phyloP scores from a whole-genome alignment of 2,113 vertebrate genomes.

The Paracyprichromis sp. region DNA sequence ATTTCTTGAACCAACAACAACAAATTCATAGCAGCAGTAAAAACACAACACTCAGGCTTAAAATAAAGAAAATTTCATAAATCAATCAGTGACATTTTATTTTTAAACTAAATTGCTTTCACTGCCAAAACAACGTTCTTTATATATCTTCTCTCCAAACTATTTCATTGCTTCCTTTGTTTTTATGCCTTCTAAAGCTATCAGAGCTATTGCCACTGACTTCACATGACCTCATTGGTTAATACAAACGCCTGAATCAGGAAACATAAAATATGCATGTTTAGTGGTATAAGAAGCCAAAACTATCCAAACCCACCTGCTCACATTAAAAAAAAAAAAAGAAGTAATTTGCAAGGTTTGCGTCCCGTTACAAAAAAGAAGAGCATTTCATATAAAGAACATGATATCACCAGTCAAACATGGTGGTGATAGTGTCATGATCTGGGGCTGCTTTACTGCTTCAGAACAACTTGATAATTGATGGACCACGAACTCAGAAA shows the following conservation, averaged over 20 bases:
- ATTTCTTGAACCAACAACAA: background rate
- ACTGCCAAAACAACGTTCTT: background rate
- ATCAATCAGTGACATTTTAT: background rate
- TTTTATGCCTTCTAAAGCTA: background rate
- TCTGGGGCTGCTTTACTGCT: background rate
- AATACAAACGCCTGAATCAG: background rate
- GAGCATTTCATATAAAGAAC: background rate
- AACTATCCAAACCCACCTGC: background rate
- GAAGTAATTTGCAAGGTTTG: background rate
- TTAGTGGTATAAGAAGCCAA: background rate
- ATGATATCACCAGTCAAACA: background rate
- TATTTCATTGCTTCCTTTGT: background rate
- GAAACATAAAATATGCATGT: background rate
- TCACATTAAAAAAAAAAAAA: background rate
- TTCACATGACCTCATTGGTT: background rate
- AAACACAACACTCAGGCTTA: background rate
- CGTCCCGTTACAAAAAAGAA: fast-evolving
- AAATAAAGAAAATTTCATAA: background rate
- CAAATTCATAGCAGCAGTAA: background rate
- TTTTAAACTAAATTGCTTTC: background rate
- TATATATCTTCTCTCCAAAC: background rate
- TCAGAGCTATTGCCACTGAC: background rate
- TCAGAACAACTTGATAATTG: background rate
- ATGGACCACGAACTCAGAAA: background rate
- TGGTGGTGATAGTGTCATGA: background rate